Conservation (phyloP, 2,113 vertebrate genomes). For the Paradisaea rubra region DNA sequence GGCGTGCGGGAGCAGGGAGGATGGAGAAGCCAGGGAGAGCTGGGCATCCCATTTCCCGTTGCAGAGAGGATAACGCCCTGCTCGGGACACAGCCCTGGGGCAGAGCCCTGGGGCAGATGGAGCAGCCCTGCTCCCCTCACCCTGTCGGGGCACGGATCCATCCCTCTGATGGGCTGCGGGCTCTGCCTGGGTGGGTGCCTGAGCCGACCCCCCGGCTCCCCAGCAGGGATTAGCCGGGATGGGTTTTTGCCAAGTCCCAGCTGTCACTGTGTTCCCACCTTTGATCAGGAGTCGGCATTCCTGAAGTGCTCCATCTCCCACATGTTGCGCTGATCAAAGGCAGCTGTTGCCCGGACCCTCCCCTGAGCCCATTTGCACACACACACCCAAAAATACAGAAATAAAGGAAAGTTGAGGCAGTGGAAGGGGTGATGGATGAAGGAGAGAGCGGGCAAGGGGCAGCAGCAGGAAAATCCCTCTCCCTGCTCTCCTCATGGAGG, state of each 20-base stretch:
- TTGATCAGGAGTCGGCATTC: conserved; percentile 75
- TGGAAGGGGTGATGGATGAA: neutral
- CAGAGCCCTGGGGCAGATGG: fast-evolving
- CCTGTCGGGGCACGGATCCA: fast-evolving
- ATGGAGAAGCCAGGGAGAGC: neutral
- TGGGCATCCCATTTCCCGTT: neutral
- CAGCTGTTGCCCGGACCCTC: conserved; percentile 71
- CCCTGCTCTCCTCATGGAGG: neutral
- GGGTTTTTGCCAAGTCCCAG: conserved; percentile 53
- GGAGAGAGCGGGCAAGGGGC: neutral
- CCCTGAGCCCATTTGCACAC: conserved; percentile 27
- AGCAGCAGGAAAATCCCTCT: neutral
- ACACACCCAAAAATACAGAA: neutral
- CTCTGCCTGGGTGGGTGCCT: neutral
- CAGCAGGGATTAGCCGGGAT: neutral
- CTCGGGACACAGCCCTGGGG: fast-evolving
- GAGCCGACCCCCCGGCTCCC: neutral
- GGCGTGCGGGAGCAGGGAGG: fast-evolving
- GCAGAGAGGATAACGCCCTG: fast-evolving
- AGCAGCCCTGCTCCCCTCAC: neutral
- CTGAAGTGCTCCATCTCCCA: conserved; percentile 69
- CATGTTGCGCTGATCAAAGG: conserved; percentile 77
- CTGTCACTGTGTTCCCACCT: conserved; percentile 73
- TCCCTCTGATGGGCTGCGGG: fast-evolving
- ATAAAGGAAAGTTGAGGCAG: neutral